A percentile compares a stretch with the other conserved stretches of the same genome.
Conservation (phyloP, 2,888 invertebrate species). For the Anaspis maculata region DNA sequence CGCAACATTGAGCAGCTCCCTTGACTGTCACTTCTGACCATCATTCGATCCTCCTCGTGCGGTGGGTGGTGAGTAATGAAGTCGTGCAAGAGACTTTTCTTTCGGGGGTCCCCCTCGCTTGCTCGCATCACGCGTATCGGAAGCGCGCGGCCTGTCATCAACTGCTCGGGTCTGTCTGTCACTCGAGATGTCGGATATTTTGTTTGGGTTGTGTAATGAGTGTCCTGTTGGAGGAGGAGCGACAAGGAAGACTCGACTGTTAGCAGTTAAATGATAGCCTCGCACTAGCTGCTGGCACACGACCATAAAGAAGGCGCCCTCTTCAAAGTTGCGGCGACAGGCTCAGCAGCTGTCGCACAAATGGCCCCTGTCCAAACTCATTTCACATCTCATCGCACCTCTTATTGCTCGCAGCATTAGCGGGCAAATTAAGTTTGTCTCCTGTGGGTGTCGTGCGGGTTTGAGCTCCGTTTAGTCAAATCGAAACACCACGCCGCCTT, state of each 20-base stretch:
- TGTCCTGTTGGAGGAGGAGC: conserved; percentile 3
- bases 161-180: no score
- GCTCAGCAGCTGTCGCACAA: conserved; percentile 31
- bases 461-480: no score
- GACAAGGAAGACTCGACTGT: no score
- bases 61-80: no score
- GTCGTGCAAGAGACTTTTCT: conserved; percentile 7
- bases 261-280: no score
- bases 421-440: conserved; percentile 9
- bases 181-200: conserved; percentile 6
- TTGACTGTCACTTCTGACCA: no score
- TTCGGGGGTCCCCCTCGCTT: no score
- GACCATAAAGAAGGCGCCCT: conserved; percentile 8
- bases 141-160: conserved; percentile 7
- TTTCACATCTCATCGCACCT: conserved; percentile 34
- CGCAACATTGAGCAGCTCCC: no score
- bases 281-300: conserved; percentile 16
- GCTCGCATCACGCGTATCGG: conserved; percentile 1
- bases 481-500: no score
- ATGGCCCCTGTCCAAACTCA: conserved; percentile 38
- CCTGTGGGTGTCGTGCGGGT: neutral
- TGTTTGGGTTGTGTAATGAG: conserved; percentile 11
- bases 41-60: no score
- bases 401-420: conserved; percentile 27
- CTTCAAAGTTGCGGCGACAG: conserved; percentile 26